phyloP scores from a whole-genome alignment of 64 coral and sea anemone species.

The Hydrozoanthus tunicans region DNA sequence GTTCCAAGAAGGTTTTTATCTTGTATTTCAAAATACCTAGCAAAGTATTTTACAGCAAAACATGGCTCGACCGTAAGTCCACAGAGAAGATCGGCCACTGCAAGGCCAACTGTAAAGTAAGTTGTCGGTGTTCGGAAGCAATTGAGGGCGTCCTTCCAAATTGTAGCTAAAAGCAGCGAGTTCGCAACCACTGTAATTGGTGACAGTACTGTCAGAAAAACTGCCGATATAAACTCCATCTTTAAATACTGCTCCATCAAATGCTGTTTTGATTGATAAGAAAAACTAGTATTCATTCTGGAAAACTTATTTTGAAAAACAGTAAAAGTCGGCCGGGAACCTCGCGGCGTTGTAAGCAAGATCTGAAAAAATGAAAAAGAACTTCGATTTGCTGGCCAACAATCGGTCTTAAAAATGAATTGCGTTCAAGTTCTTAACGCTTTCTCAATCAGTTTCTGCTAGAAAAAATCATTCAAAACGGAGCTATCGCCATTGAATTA shows the following conservation, averaged over 20 bases:
- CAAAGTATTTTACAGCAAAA: constrained; percentile 38
- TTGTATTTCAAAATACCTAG: neutral
- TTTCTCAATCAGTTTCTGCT: too few relatives aligned
- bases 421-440: too few relatives aligned
- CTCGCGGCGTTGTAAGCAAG: neutral
- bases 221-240: constrained; percentile 25
- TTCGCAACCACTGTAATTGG: constrained; percentile 29
- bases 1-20: neutral
- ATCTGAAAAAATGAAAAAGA: neutral
- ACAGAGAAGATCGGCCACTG: constrained; percentile 34
- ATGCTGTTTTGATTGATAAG: neutral
- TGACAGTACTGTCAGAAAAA: constrained; percentile 29
- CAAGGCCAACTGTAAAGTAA: constrained; percentile 39
- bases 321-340: too few relatives aligned
- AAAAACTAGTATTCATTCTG: constrained; percentile 24
- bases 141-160: constrained; percentile 24
- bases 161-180: neutral
- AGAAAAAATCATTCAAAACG: too few relatives aligned
- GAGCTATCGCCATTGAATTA: too few relatives aligned
- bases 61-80: constrained; percentile 35
- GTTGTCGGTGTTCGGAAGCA: constrained; percentile 37
- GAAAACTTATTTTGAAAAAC: neutral
- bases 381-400: neutral
- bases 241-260: constrained; percentile 33
- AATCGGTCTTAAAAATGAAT: too few relatives aligned